Evolutionary conservation across 37 sponge, comb jelly and placozoan genomes (phyloP).

Genomic region (Lycopodina hypogea): DNA sequence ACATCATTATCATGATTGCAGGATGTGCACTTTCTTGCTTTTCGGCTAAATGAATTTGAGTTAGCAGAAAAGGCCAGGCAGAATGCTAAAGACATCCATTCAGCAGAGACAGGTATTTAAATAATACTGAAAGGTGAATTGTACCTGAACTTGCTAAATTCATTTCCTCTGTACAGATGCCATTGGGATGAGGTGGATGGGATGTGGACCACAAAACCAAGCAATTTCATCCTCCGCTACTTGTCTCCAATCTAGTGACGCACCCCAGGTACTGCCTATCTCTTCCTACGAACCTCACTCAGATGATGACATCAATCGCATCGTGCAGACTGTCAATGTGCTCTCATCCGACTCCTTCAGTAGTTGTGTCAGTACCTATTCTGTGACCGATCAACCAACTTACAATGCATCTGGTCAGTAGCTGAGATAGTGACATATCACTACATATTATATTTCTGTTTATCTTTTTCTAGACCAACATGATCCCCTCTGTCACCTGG

Average conservation of each 20-base stretch:
- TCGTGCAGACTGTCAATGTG: background rate
- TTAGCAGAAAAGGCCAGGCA: slow-evolving; percentile 50
- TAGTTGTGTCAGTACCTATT: slow-evolving; percentile 2
- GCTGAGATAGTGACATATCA: background rate
- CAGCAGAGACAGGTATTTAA: slow-evolving; percentile 5
- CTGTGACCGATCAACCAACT: slow-evolving; percentile 14
- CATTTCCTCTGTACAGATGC: background rate
- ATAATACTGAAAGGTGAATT: too few species aligned
- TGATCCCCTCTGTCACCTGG: background rate
- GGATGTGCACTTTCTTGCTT: slow-evolving; percentile 64
- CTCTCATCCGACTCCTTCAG: slow-evolving; percentile 13
- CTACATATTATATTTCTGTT: background rate
- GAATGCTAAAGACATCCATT: slow-evolving; percentile 34
- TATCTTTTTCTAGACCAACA: too few species aligned
- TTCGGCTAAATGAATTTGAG: slow-evolving; percentile 12
- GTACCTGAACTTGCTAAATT: background rate
- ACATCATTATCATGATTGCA: slow-evolving; percentile 1
- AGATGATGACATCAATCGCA: background rate
- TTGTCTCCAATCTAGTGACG: background rate
- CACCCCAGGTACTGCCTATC: too few species aligned
- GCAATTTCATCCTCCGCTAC: background rate
- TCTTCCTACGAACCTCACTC: background rate
- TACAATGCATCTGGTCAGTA: slow-evolving; percentile 12
- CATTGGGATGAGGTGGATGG: background rate
- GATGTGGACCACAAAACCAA: background rate